Evolutionary conservation across 2,888 invertebrate genomes (phyloP), one percentile per base, ranked within the genome.

Genomic region (Tuberolachnus salignus): DNA sequence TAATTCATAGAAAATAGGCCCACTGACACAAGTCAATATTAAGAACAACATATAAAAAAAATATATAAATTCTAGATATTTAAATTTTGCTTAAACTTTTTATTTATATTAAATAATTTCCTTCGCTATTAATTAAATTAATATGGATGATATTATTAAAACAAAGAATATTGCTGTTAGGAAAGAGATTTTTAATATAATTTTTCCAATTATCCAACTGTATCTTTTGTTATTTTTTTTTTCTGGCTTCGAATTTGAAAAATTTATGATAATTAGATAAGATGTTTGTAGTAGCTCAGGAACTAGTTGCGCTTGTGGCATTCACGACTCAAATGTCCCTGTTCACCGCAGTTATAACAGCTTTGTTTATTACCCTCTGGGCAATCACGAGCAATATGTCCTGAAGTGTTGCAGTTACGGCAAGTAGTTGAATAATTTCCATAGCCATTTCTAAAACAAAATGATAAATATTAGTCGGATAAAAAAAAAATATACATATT

Each of bases 341-440:
- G 90, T 87, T 95, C 93, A 88, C 95, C 93, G 89, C 97, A 97
- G 85, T 92, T 91, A 88, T 94, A 96, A 89, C 96, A 96, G 84
- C 92, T 93, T 88, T 94, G 94, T 85, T 86, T 87, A 73, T 85
- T 85, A 80, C 85, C 85, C 82, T 89, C 88, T 34, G 89, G 88
- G 83, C 90, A 90, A 82, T 90, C 89, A 80, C 89, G 88, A 82
- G 89, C 89, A 82, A 90, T 87, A 90, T 93, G 91, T 72, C 92
- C 92, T 85, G 90, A 89, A 86, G 89, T 89, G 84, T 90, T 90
- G 87, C 90, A 91, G 83, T 89, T 90, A 86, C 90, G 90, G 86
- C 90, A 90, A 19, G 51, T 59, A 81, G 86, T 86, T 72, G 86
- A 84, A 80, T 84, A 86, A 81, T 86, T 86, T 66, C 87, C 86